Base-by-base conservation (phyloP, 37 sponge, comb jelly and placozoan genomes). In the Hormiphora californensis region DNA sequence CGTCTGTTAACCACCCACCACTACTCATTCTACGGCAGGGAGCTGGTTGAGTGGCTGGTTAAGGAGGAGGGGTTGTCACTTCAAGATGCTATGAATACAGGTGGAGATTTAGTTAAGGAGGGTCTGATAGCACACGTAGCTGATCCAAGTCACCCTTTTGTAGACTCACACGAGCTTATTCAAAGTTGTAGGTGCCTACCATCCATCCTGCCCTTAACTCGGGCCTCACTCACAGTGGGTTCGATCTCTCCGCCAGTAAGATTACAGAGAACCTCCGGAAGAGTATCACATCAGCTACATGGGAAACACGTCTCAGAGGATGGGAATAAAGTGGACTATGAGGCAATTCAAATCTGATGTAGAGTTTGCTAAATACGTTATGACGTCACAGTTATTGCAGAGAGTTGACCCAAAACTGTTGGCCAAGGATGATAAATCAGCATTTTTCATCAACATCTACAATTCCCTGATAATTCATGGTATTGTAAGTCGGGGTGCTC, bases 371-470 rank as follows among this genome's bases (percentile, higher is more conserved):
- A 63, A 86, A 8, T 97, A 93, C 59, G 92, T 93, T 0, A 89
- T 88, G 44, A 86, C 92, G 0, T 89, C 99, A 4, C 95, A 91
- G 46, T 92, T 93, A 49, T 86, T 97, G 81, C 95, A 97, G 86
- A 88, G 99, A 37, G 92, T 89, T 1, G 92, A 91, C 68, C 67
- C 95, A 0, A 35, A 19, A 9, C 32, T 40, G 0, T 57, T 97
- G 57, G 85, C 86, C 36, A 63, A 90, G 61, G 55, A 92, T 21
- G 92, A 94, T 85, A 93, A 88, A 15, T 39, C 93, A 21, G 94
- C 95, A 1, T 91, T 97, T 90, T 93, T 94, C 87, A 90, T 93
- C 88, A 97, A 97, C 54, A 87, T 97, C 39, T 97, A 97, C 90
- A 97, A 97, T 81, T 92, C 95, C 17, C 81, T 97, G 61, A 91